These are phyloP conservation scores for Anoplius nigerrimus DNA, from an alignment of 2,888 invertebrate species.

Conservation along the genomic window DNA sequence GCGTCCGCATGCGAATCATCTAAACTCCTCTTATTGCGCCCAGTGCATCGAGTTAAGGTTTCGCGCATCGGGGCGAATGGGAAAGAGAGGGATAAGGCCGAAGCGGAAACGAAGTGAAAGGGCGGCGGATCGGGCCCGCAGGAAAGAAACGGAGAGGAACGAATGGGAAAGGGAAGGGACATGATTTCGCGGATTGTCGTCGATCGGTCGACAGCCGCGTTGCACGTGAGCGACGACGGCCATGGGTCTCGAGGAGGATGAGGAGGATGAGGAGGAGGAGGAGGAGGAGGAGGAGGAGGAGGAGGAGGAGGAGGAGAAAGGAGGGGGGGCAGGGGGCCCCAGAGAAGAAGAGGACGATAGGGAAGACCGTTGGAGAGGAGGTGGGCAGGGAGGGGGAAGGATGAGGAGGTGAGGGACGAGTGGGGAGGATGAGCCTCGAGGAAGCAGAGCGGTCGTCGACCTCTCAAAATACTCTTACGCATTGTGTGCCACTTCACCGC, in stretches of 20 bases:
- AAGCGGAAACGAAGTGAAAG: background rate
- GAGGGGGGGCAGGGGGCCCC: background rate
- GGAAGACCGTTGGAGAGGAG: constrained; percentile 13
- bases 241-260: too few relatives aligned
- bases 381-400: constrained; percentile 12
- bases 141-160: background rate
- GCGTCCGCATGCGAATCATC: too few relatives aligned
- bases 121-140: background rate
- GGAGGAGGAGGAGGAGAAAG: background rate
- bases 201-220: too few relatives aligned
- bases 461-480: constrained; percentile 73
- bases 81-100: background rate
- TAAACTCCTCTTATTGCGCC: too few relatives aligned
- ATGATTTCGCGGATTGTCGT: too few relatives aligned
- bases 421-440: constrained; percentile 50
- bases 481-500: constrained; percentile 70
- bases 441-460: constrained; percentile 72
- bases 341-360: constrained; percentile 8
- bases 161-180: too few relatives aligned
- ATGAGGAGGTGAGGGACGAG: background rate
- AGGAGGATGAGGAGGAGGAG: background rate
- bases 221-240: background rate
- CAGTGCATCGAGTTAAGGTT: too few relatives aligned
- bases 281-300: background rate
- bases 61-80: background rate